Conservation (phyloP, 2,888 invertebrate genomes). For the Megamerina dolium region DNA sequence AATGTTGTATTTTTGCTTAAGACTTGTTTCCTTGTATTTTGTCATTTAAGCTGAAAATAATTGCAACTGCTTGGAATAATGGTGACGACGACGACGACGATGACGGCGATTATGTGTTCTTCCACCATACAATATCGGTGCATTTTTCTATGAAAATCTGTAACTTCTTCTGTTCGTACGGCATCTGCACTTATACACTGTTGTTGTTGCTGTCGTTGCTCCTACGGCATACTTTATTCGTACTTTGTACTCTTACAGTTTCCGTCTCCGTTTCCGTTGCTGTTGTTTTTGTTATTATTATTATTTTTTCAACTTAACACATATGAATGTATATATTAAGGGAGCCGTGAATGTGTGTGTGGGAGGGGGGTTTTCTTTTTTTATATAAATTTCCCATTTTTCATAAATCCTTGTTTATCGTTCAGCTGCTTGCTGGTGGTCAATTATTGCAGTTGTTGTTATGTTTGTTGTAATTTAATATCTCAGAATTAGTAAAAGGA, state of each 20-base stretch:
- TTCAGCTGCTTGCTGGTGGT: constrained; percentile 8
- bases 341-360: too few species aligned
- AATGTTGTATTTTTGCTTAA: constrained; percentile 27
- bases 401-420: too few species aligned
- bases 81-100: too few species aligned
- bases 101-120: too few species aligned
- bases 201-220: constrained; percentile 11
- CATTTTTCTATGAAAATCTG: too few species aligned
- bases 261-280: constrained; percentile 6
- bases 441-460: constrained; percentile 4
- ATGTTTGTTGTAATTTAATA: constrained; percentile 5
- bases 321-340: not conserved
- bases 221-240: constrained; percentile 25
- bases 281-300: constrained; percentile 7
- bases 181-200: not conserved
- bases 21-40: constrained; percentile 44
- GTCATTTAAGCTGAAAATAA: constrained; percentile 48
- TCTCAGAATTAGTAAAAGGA: constrained; percentile 10
- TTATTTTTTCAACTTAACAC: constrained; percentile 3
- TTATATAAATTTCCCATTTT: too few species aligned
- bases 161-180: constrained; percentile 1
- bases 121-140: too few species aligned
- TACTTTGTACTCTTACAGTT: constrained; percentile 18
- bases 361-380: too few species aligned
- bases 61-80: constrained; percentile 44